Base-by-base conservation (phyloP, 2,888 invertebrate species). In the Sussaba pulchella region DNA sequence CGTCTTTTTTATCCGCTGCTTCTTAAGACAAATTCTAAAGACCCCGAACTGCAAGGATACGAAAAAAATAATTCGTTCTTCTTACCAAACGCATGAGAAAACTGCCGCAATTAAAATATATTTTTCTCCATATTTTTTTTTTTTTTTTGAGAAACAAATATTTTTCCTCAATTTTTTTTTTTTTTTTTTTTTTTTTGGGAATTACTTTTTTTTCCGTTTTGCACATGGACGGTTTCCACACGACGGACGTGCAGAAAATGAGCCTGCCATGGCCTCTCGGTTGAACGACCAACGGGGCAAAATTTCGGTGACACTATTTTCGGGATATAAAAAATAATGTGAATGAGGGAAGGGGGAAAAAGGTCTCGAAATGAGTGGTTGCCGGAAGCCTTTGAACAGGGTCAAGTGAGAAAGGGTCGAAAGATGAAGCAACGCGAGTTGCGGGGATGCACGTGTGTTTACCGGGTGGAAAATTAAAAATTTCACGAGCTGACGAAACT, bases 301-400 rank as follows among this genome's bases (percentile, higher is more conserved):
- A 75, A 63, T 12, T 67, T 69, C 64, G 57, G 74, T 59, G 78
- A 74, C 74, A 67, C 50, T 76, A 69, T 72, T 81, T 81, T 81
- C 26, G 72, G 76, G 50, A 17, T 50, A 72, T 54, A 31, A 39
- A 50, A 67, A 67, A n/a, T 17, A 39, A 64, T 47, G 19, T 50
- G 39, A 17, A 41, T 9, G 63, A 41, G 12, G 17, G 43, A 17
- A 8, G 66, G 21, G 59, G 52, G 31, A 31, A 47, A 66, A 41
- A n/a, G n/a, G n/a, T n/a, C 64, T 47, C 73, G 21, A 43, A 24
- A 54, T 59, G 76, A 73, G 72, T 54, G 9, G 36, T 12, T 50
- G 61, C 39, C 26, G 12, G 52, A 59, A 52, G 17, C 26, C 36
- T 43, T 17, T 39, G 76, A 81, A 75, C 69, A 73, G 64, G 81